Evolutionary conservation across 2,113 vertebrate species (phyloP), one percentile per base, ranked within the genome.

Genomic region (Cebidichthys violaceus): DNA sequence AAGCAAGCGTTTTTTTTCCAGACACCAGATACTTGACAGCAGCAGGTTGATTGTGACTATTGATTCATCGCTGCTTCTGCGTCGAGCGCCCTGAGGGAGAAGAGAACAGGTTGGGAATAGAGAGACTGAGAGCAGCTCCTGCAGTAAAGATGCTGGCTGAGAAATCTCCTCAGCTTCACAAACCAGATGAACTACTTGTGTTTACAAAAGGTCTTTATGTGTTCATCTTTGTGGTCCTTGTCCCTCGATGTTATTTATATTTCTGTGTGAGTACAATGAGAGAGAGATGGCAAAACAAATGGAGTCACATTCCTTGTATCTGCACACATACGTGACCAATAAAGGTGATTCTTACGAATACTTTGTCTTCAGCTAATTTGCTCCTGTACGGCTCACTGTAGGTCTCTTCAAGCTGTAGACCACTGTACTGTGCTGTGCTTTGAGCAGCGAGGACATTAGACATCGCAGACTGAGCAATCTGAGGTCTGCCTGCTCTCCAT

Each of bases 391-490:
- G 29, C 29, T 66, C 35, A 18, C n/a, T 62, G 50, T 55, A 14
- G 39, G 35, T 75, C 17, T 70, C 29, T 52, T 60, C 70, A 70
- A 41, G 69, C 31, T n/a, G 37, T 14, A 17, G 13, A 17, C 54
- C 45, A 22, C 27, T 76, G 39, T n/a, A 17, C 39, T 54, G 43
- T 5, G 47, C 68, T 66, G 65, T 55, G 37, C 29, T 31, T 20
- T 22, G 43, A 31, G n/a, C 22, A 10, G 59, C 11, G 2, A 64
- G 54, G 66, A 50, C 52, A 45, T 52, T 22, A 79, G 4, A 37
- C 75, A 77, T 85, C 74, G 77, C 62, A 86, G 67, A 62, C 39
- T 59, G 17, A 27, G 67, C 69, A 62, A 91, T 87, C 82, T 72
- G 79, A 82, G 68, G 70, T 69, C 71, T 33, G 70, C 41, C 73